Evolutionary conservation across 1,140 invertebrate species (phyloP), one percentile per base, ranked within the genome.

Genomic region (Drosophila malerkotliana): DNA sequence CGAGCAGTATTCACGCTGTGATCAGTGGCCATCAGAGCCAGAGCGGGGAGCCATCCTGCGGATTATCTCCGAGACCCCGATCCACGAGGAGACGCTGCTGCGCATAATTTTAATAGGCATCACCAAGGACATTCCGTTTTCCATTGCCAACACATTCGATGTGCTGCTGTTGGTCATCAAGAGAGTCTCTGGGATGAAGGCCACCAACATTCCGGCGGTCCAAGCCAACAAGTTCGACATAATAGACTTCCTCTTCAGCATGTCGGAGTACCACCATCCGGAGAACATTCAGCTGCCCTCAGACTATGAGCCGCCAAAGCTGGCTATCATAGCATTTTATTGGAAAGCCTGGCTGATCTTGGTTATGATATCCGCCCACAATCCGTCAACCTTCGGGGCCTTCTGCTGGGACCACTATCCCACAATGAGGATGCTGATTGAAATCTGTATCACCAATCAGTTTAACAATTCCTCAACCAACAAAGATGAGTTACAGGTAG

Each of bases 261-360:
- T 98, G 61, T 96, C 96, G 82, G 95, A 96, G 62, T 99, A 99
- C 93, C 96, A 96, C 82, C 96, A 98, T 91, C 98, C 98, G 0
- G 97, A 98, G 82, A 98, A 98, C 82, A 98, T 98, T 66, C 94
- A 94, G 15, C 93, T 99, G 54, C 98, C 98, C 1, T 88, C 94
- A 3, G 97, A 95, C 91, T 96, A 99, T 92, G 94, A 94, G 37
- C 96, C 98, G 10, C 98, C 98, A 0, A 95, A 95, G 73, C 93
- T 99, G 84, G 98, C 98, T 0, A 98, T 99, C 81, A 95, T 96
- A 5, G 96, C 95, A 74, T 93, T 97, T 14, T 99, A 99, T 92
- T 99, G 98, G 98, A 98, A 98, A 92, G 95, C 95, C 32, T 99
- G 98, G 98, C 93, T 96, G 30, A 96, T 99, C 84, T 92, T 99